These are phyloP conservation scores for Oscheius sp. DNA, from an alignment of 2,888 invertebrate genomes.

Conservation along the genomic window DNA sequence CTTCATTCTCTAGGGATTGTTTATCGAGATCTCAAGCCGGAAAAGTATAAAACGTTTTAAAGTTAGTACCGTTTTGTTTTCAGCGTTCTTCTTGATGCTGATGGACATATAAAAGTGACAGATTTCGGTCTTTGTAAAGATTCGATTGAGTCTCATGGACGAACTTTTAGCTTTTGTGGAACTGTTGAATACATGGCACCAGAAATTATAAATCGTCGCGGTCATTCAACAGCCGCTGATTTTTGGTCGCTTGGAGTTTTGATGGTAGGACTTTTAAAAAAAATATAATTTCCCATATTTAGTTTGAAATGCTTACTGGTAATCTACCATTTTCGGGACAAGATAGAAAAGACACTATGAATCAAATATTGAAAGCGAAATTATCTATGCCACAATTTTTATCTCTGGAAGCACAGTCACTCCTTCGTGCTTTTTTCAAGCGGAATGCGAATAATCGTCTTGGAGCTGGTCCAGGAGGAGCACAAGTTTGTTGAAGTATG, in stretches of 20 bases:
- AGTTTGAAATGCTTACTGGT: slow-evolving; percentile 99
- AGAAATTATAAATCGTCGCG: slow-evolving; percentile 95
- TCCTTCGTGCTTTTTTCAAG: slow-evolving; percentile 93
- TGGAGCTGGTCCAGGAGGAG: slow-evolving; percentile 70
- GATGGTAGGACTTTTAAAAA: too few relatives aligned
- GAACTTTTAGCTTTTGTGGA: slow-evolving; percentile 77
- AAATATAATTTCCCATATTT: slow-evolving; percentile 37
- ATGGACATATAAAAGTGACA: slow-evolving; percentile 96
- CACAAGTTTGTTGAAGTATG: slow-evolving; percentile 26
- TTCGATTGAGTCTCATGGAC: slow-evolving; percentile 81
- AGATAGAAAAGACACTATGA: slow-evolving; percentile 97
- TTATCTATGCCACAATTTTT: slow-evolving; percentile 97
- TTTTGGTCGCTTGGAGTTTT: slow-evolving; percentile 99
- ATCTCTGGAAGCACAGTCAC: slow-evolving; percentile 91
- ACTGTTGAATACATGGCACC: slow-evolving; percentile 97
- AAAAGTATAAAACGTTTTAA: too few relatives aligned
- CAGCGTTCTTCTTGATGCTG: slow-evolving; percentile 85
- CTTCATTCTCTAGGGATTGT: slow-evolving; percentile 96
- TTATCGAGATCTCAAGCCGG: slow-evolving; percentile 97
- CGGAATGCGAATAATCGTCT: slow-evolving; percentile 89
- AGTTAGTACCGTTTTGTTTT: too few relatives aligned
- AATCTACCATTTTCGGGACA: slow-evolving; percentile 92
- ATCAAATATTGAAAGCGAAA: slow-evolving; percentile 95
- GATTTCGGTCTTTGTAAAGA: slow-evolving; percentile 98
- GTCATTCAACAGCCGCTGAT: slow-evolving; percentile 96